These are phyloP conservation scores for Spisula subtruncata DNA, from an alignment of 2,888 invertebrate species.

Conservation along the genomic window DNA sequence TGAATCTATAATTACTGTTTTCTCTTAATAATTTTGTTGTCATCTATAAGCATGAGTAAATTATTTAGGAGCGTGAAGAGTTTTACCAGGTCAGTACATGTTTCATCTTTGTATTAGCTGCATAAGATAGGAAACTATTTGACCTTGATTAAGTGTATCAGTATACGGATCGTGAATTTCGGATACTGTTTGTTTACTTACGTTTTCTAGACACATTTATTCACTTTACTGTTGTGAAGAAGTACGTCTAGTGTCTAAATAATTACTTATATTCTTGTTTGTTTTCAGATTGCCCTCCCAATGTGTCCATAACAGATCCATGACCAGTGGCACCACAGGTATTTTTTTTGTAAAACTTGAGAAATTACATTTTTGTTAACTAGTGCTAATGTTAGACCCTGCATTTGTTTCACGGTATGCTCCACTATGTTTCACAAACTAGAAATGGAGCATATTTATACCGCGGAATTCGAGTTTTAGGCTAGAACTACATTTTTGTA, in stretches of 20 bases:
- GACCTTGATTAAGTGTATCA: slow-evolving; percentile 9
- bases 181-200: neutral
- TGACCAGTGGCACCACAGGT: neutral
- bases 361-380: neutral
- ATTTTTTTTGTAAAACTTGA: neutral
- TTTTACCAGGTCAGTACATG: neutral
- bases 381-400: too few relatives aligned
- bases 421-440: too few relatives aligned
- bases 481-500: too few relatives aligned
- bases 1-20: neutral
- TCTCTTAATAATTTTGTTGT: neutral
- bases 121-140: neutral
- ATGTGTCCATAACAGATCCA: neutral
- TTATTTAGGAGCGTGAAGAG: neutral
- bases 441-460: too few relatives aligned
- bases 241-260: too few relatives aligned
- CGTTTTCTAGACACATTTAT: neutral
- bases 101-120: neutral
- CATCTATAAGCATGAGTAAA: slow-evolving; percentile 16
- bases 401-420: too few relatives aligned
- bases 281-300: neutral
- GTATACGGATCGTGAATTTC: neutral
- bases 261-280: too few relatives aligned
- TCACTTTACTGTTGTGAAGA: too few relatives aligned
- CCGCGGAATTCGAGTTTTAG: too few relatives aligned